Evolutionary conservation across 2,113 vertebrate species (phyloP), one percentile per base, ranked within the genome.

Genomic region (Meleagris gallopavo): DNA sequence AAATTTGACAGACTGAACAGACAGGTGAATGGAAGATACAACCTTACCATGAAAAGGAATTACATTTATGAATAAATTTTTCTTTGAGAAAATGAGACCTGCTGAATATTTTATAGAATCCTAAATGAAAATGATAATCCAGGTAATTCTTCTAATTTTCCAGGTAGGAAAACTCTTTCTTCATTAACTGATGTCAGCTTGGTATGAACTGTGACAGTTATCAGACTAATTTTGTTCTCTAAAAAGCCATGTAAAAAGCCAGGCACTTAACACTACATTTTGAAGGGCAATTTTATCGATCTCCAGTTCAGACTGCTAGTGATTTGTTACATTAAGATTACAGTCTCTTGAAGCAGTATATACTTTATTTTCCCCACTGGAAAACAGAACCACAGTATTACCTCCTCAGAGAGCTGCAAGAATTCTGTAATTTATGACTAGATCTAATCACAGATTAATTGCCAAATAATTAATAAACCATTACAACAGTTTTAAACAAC

Each of bases 181-280:
- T 70, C 61, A 1, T 0, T 50, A 95, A 75, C n/a, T 89, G n/a
- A 67, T 89, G 67, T 36, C 60, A 83, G 50, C 11, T 62, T 40
- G 46, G 54, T 89, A 57, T 77, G 73, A 91, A 69, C 88, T 81
- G 41, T 34, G 43, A 90, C 38, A 22, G 89, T 46, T 46, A 92
- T n/a, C 90, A 74, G 72, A 74, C 34, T 71, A 54, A 77, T 82
- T 92, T 92, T 84, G 38, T 70, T 89, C 67, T 76, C 84, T 76
- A 92, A 86, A 38, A 86, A 83, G 72, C 73, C 64, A 67, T 11
- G 52, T 60, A 62, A 22, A 50, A 50, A 93, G 91, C 60, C 32
- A 83, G 73, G 45, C 40, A 79, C 34, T 77, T 46, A 50, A 91
- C 20, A 67, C 34, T 52, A 24, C 20, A 85, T 73, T 93, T 80